Base-by-base conservation (phyloP, 2,888 invertebrate species). In the Neocrepidodera transversa region DNA sequence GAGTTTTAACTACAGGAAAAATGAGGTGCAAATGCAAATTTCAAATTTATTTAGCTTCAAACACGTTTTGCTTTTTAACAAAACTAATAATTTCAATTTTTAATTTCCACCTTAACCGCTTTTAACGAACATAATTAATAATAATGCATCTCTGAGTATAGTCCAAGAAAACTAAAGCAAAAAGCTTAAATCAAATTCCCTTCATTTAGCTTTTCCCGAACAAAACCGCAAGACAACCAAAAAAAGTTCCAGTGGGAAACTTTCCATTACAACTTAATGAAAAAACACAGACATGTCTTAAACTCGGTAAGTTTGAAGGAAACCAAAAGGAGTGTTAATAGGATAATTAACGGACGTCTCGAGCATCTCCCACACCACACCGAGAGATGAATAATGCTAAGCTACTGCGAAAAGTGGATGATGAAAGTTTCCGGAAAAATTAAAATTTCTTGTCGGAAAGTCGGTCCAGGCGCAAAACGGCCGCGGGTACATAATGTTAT, bases 341-440 rank as follows among this genome's bases (percentile, higher is more conserved):
- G 53, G 42, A 62, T 60, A 64, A 64, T 64, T 62, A 62, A 57
- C 42, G 51, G 49, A 56, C 56, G 56, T 58, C 59, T 51, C 53
- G 49, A 40, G 55, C 55, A 43, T 45, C 54, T 36, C 43, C 56
- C 40, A 16, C 43, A 55, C 45, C 26, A 48, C 35, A 54, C 54
- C 10, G 23, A 8, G 45, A 45, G 23, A 63, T 63, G 60, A 65
- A 58, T 63, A 58, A 63, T 63, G 61, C 26, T 63, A 60, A 63
- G 60, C 62, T 55, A 20, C 54, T 20, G 51, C 57, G 62, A 62
- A 60, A 66, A 63, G 62, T 60, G 60, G 63, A 68, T 67, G 69
- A 71, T 68, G 71, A 69, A 71, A 73, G 68, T 71, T 72, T 64
- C 53, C 54, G 62, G 67, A 72, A 72, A 72, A 73, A 70, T 69